These are phyloP conservation scores for Hystrix cristata DNA, from an alignment of 2,113 vertebrate genomes.

Conservation along the genomic window DNA sequence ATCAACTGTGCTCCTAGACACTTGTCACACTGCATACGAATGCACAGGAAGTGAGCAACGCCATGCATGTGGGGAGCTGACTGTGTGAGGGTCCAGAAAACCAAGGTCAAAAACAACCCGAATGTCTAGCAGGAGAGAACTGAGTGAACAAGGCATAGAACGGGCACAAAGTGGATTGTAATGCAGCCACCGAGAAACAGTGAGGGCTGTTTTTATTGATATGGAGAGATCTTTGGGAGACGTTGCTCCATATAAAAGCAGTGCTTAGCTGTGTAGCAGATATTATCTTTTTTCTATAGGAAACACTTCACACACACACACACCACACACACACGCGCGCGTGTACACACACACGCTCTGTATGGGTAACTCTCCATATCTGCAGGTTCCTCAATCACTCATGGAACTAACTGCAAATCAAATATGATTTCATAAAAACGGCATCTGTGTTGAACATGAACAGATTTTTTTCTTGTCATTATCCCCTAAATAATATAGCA, in stretches of 20 bases:
- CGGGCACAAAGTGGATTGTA: neutral
- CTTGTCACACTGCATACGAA: neutral
- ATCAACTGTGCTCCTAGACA: neutral
- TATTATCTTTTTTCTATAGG: neutral
- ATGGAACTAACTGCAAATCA: neutral
- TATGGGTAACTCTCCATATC: neutral
- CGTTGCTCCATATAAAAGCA: neutral
- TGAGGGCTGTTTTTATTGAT: accelerated
- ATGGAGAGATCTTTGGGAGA: neutral
- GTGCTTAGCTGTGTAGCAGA: neutral
- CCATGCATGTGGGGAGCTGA: neutral
- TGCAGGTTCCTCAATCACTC: neutral
- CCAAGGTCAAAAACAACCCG: neutral
- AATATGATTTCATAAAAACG: neutral
- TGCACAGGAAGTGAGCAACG: neutral
- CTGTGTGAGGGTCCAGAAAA: neutral
- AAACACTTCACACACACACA: neutral
- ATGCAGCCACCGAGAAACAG: neutral
- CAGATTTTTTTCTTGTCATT: neutral
- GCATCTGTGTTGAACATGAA: neutral
- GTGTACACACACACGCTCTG: neutral
- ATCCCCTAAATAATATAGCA: neutral
- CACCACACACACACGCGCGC: neutral
- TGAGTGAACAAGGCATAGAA: neutral
- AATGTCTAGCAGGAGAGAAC: neutral